These are phyloP conservation scores for Calidris pugnax DNA, from an alignment of 2,113 vertebrate genomes.

Conservation along the genomic window DNA sequence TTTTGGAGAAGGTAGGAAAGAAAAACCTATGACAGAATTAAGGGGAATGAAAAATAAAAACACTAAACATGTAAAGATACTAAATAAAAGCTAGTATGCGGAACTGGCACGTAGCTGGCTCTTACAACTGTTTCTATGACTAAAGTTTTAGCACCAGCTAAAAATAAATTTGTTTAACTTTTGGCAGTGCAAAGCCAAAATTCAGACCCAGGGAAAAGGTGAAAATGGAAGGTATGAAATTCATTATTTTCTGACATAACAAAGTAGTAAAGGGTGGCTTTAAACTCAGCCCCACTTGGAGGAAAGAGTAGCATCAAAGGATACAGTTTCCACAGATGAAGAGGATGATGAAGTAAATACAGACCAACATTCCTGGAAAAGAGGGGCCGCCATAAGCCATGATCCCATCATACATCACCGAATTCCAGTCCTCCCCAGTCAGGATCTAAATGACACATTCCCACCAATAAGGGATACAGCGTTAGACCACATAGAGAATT, in stretches of 20 bases:
- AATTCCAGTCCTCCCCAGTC: constrained; percentile 99
- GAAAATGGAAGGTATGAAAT: not conserved
- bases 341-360: constrained; percentile 99
- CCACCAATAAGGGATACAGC: constrained; percentile 80
- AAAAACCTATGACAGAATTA: not conserved
- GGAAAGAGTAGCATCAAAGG: constrained; percentile 76
- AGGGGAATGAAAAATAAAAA: not conserved
- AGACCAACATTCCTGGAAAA: constrained; percentile 99
- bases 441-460: constrained; percentile 91
- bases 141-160: not conserved
- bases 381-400: constrained; percentile 98
- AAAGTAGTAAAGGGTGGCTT: not conserved
- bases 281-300: not conserved
- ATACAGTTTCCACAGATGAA: constrained; percentile 99
- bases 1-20: not conserved
- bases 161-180: not conserved
- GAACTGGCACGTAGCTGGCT: not conserved
- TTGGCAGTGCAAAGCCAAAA: not conserved
- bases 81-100: not conserved
- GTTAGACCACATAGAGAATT: constrained; percentile 78
- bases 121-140: not conserved
- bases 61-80: not conserved
- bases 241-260: not conserved
- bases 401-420: constrained; percentile 99
- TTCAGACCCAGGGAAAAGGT: not conserved